Evolutionary conservation across 2,797 vertebrate genomes (phyloP), one percentile per base, ranked within the genome.

Genomic region (Falco biarmicus): DNA sequence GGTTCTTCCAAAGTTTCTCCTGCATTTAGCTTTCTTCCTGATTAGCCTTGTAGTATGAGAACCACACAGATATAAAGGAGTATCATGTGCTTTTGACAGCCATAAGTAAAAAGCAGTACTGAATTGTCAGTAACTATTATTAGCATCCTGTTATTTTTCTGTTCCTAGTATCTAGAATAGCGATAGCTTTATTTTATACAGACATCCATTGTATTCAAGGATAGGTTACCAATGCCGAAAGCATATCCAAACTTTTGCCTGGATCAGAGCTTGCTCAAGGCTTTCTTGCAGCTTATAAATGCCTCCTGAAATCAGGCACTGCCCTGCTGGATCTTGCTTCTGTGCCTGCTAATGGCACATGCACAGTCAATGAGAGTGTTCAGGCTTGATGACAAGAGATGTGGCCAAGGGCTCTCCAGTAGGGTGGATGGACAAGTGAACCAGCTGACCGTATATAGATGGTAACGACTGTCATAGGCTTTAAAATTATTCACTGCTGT

Each of bases 111-210:
- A 94, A 69, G 53, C 64, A 77, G 37, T 60, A 18, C 43, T 65
- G 77, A 59, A 56, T 70, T 95, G 64, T 90, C 70, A 66, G 39
- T 61, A 57, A 47, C 84, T 96, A 77, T 93, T 83, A 80, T 80
- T 91, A 95, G 51, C 60, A 89, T 87, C 53, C 10, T 47, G 64
- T 47, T 91, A 65, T 81, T 94, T 80, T 94, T 91, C 65, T 47
- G 22, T 85, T 87, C n/a, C 71, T 78, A n/a, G 56, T 54, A 77
- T 45, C 37, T 50, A 75, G 54, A 85, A 85, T 43, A 93, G 69
- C 0, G 0, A 17, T 65, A 51, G 37, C 20, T 84, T 73, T 71
- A 18, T 92, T 94, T 90, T 53, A 18, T 77, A 63, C 39, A 92
- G 63, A 73, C 45, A 77, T 80, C 80, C 47, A 50, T 90, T 5